A percentile compares a stretch with the other conserved stretches of the same genome.
phyloP scores from a whole-genome alignment of 2,113 vertebrate species.

The Coturnix japonica region DNA sequence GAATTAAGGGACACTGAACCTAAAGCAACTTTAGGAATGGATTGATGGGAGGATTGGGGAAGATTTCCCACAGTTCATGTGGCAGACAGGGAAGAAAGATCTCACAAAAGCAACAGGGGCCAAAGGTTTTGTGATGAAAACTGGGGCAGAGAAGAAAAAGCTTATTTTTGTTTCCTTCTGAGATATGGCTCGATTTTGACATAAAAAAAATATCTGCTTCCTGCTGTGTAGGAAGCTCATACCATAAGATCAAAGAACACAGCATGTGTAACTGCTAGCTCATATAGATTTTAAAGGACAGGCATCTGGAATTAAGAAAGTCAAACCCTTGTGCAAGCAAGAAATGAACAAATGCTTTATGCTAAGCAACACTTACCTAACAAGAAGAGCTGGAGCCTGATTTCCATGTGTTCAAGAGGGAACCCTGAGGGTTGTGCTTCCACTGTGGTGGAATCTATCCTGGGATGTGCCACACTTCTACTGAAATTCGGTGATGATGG shows the following conservation, averaged over 20 bases:
- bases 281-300: not conserved
- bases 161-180: slow-evolving; percentile 66
- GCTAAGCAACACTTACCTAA: not conserved
- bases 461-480: not conserved
- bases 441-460: not conserved
- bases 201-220: slow-evolving; percentile 53
- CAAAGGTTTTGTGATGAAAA: slow-evolving; percentile 66
- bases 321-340: not conserved
- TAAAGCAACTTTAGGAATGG: slow-evolving; percentile 37
- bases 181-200: slow-evolving; percentile 57
- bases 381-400: not conserved
- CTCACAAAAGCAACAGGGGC: slow-evolving; percentile 40
- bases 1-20: slow-evolving; percentile 36
- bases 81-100: slow-evolving; percentile 52
- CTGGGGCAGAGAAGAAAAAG: slow-evolving; percentile 62
- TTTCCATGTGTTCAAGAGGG: not conserved
- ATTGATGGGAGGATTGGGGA: slow-evolving; percentile 46
- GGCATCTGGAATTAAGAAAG: slow-evolving; percentile 29
- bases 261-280: slow-evolving; percentile 26
- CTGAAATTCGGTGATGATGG: slow-evolving; percentile 6
- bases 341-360: not conserved
- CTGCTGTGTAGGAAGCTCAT: slow-evolving; percentile 51
- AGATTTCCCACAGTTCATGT: slow-evolving; percentile 58
- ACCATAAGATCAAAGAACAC: slow-evolving; percentile 36
- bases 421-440: not conserved